A percentile compares a stretch with the other conserved stretches of the same genome.
Evolutionary conservation across 2,797 vertebrate genomes (phyloP).

Genomic region (Taeniopygia guttata): DNA sequence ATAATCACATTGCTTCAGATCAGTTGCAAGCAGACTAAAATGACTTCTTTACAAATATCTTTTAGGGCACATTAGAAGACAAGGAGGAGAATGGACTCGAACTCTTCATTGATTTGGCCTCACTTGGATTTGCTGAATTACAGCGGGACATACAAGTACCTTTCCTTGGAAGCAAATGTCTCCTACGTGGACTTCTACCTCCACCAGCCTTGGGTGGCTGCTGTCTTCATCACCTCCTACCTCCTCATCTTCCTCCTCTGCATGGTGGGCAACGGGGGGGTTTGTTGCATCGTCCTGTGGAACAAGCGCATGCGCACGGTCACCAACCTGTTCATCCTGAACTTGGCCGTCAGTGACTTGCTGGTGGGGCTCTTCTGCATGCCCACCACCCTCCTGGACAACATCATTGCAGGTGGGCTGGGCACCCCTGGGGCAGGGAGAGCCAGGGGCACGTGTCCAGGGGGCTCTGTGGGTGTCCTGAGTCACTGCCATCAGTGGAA

Average conservation of each 20-base stretch:
- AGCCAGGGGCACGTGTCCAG: accelerated
- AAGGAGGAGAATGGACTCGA: conserved; percentile 69
- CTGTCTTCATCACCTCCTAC: conserved; percentile 86
- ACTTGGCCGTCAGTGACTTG: conserved; percentile 90
- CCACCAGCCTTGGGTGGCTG: conserved; percentile 82
- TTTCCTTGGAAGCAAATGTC: conserved; percentile 72
- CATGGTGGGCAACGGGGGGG: conserved; percentile 87
- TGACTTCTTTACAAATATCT: not conserved
- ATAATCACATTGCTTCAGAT: not conserved
- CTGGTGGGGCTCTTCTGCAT: conserved; percentile 96
- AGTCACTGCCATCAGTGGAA: not conserved
- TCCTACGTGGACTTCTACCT: conserved; percentile 91
- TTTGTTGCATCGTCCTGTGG: conserved; percentile 86
- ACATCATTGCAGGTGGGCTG: conserved; percentile 88
- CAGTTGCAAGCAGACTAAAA: not conserved
- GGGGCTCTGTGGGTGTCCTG: not conserved
- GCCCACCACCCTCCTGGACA: conserved; percentile 92
- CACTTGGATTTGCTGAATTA: not conserved
- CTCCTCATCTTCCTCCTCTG: conserved; percentile 91
- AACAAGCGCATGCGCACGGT: conserved; percentile 89
- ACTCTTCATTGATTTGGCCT: conserved; percentile 73
- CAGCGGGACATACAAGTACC: conserved; percentile 45
- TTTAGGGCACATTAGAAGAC: conserved; percentile 73
- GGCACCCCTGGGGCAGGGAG: accelerated
- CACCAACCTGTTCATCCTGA: conserved; percentile 92